A percentile compares a stretch with the other conserved stretches of the same genome.
Conservation (phyloP, 1,140 invertebrate species). For the Drosophila asahinai region DNA sequence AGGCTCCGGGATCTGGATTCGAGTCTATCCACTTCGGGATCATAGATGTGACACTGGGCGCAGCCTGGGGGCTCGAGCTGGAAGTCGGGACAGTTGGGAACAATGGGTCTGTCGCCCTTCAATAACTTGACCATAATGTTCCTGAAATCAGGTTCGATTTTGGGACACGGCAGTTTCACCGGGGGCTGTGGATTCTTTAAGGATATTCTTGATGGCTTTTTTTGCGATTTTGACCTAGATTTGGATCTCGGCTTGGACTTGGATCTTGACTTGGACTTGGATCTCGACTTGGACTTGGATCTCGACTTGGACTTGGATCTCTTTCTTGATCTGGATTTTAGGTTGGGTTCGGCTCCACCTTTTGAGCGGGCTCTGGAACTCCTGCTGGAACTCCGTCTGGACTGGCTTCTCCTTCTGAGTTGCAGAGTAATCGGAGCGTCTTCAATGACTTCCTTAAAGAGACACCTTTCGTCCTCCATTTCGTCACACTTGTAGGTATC, state of each 20-base stretch:
- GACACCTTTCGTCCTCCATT: background rate
- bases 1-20: too few species aligned
- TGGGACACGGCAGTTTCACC: background rate
- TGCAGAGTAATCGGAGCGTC: background rate
- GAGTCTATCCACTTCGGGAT: constrained; percentile 6
- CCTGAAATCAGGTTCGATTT: background rate
- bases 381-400: background rate
- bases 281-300: background rate
- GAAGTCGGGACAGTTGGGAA: constrained; percentile 23
- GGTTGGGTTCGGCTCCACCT: background rate
- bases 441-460: background rate
- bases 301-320: background rate
- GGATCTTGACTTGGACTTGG: too few species aligned
- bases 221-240: background rate
- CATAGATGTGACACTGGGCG: constrained; percentile 15
- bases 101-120: constrained; percentile 9
- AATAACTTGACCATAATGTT: constrained; percentile 31
- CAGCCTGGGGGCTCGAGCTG: background rate
- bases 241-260: background rate
- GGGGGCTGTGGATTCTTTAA: background rate
- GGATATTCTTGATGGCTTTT: background rate
- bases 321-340: background rate
- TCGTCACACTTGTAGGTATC: background rate
- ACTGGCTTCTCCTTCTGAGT: background rate
- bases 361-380: background rate